These are phyloP conservation scores for Onychostruthus taczanowskii DNA, from an alignment of 2,113 vertebrate species.

Conservation along the genomic window DNA sequence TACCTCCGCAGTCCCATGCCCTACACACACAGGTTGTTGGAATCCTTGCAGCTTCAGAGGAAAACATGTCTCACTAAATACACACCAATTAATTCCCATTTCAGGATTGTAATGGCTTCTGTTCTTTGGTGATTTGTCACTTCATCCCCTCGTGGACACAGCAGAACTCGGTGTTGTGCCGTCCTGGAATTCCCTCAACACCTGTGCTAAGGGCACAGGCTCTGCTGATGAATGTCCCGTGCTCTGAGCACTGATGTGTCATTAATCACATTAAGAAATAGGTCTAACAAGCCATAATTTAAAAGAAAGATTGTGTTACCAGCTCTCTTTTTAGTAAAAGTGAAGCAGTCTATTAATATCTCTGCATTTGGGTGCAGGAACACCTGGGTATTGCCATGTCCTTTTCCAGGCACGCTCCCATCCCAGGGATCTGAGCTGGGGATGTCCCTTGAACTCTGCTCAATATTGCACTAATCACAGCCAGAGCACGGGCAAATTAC, in stretches of 20 bases:
- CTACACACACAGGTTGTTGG: neutral
- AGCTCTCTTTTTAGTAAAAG: conserved; percentile 37
- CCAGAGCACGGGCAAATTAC: neutral
- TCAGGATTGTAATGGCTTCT: conserved; percentile 3
- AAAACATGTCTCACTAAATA: neutral
- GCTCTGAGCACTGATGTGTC: conserved; percentile 62
- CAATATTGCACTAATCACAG: neutral
- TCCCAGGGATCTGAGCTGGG: neutral
- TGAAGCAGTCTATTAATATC: conserved; percentile 13
- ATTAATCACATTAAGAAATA: conserved; percentile 78
- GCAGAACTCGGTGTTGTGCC: neutral
- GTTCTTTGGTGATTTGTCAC: conserved; percentile 31
- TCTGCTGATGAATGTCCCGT: conserved; percentile 70
- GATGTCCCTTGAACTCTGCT: neutral
- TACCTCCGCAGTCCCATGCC: neutral
- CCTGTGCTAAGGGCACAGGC: conserved; percentile 58
- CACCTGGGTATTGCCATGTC: neutral
- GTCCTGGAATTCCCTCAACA: conserved; percentile 52
- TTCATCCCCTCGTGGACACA: neutral
- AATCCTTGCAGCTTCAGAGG: neutral
- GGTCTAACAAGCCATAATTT: conserved; percentile 69
- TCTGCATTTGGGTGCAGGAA: neutral
- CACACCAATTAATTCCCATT: neutral
- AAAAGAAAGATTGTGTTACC: conserved; percentile 53
- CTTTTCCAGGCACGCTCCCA: neutral